A percentile compares a stretch with the other conserved stretches of the same genome.
Conservation (phyloP, 2,888 invertebrate genomes). For the Leucania comma region DNA sequence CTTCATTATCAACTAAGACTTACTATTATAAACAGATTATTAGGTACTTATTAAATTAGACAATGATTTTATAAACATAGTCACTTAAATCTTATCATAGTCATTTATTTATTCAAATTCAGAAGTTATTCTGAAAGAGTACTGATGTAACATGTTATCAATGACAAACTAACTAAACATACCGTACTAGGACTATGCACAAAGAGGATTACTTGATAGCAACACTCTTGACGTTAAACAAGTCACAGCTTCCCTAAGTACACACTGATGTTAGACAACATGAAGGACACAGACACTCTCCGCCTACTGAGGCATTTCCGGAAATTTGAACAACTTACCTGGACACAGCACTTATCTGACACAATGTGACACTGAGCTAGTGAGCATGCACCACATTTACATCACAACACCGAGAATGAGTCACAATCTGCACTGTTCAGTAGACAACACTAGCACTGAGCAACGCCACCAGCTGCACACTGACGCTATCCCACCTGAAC, state of each 20-base stretch:
- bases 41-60: background rate
- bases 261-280: no score
- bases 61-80: background rate
- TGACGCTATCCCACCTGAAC: constrained; percentile 9
- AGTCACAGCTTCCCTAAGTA: background rate
- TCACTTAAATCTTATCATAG: no score
- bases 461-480: constrained; percentile 2
- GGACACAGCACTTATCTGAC: constrained; percentile 10
- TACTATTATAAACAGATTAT: background rate
- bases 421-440: background rate
- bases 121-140: constrained; percentile 10
- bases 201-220: constrained; percentile 16
- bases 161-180: background rate
- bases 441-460: constrained; percentile 10
- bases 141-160: constrained; percentile 31
- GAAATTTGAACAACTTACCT: background rate
- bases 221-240: background rate
- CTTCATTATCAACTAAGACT: background rate
- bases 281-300: background rate
- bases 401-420: background rate
- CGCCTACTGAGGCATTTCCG: background rate
- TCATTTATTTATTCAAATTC: background rate
- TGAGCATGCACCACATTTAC: background rate
- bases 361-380: constrained; percentile 15
- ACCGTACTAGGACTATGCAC: background rate